A percentile compares a stretch with the other conserved stretches of the same genome.
phyloP scores from a whole-genome alignment of 2,797 vertebrate species.

The Intellagama lesueurii region DNA sequence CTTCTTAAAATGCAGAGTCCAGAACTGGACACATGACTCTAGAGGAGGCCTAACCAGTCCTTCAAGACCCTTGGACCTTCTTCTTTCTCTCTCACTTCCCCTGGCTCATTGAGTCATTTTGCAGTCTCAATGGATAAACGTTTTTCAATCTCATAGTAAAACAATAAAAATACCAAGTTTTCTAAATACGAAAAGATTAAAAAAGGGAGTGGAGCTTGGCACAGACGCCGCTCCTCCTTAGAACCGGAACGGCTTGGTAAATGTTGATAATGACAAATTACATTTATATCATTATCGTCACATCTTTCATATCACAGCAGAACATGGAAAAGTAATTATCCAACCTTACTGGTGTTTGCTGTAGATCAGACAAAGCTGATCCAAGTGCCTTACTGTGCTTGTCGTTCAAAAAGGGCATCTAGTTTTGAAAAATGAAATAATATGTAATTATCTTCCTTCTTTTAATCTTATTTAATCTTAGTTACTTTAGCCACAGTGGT shows the following conservation, averaged over 20 bases:
- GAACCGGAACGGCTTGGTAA: neutral
- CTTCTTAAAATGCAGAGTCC: no score
- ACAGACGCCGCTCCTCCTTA: no score
- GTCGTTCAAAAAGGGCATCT: neutral
- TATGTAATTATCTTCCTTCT: neutral
- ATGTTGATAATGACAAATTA: neutral
- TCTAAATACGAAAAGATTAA: no score
- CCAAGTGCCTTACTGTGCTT: neutral
- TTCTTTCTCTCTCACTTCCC: neutral
- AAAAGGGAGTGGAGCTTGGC: no score
- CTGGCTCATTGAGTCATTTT: neutral
- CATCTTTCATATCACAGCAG: neutral
- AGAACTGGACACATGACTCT: no score
- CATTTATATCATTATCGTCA: neutral
- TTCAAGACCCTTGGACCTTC: neutral
- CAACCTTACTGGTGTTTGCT: neutral
- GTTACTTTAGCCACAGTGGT: no score
- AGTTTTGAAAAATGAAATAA: neutral
- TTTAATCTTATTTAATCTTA: no score
- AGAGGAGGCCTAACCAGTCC: no score
- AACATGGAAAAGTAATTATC: neutral
- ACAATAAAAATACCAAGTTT: no score
- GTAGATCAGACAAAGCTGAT: neutral
- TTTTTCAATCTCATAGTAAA: no score
- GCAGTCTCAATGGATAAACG: no score